Evolutionary conservation across 2,797 vertebrate species (phyloP).

Genomic region (Sebastes trivittatus): DNA sequence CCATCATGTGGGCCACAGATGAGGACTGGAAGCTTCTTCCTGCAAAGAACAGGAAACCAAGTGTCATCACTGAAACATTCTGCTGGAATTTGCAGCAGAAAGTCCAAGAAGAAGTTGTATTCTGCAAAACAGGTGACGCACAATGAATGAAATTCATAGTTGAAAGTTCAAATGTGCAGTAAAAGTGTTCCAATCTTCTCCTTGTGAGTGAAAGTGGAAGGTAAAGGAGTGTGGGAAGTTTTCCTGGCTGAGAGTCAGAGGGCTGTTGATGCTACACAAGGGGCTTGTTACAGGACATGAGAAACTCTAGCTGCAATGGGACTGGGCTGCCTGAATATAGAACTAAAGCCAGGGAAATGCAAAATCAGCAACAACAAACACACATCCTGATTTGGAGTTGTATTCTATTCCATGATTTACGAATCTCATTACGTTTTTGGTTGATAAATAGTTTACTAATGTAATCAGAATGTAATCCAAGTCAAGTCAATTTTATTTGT

Average conservation of each 20-base stretch:
- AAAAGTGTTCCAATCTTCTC: neutral
- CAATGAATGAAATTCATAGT: neutral
- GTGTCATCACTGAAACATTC: neutral
- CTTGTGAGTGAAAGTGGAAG: neutral
- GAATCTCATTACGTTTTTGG: neutral
- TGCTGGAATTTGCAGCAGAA: neutral
- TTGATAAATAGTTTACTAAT: no score
- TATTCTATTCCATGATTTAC: neutral
- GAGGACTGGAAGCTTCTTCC: neutral
- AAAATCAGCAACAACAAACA: neutral
- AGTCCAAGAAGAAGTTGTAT: neutral
- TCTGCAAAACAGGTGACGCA: neutral
- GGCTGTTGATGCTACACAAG: constrained; percentile 16
- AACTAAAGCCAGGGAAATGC: constrained; percentile 28
- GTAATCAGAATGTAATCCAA: no score
- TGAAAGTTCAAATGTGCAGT: neutral
- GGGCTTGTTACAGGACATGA: neutral
- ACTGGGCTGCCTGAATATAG: neutral
- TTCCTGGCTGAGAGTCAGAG: constrained; percentile 26
- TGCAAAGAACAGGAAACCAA: neutral
- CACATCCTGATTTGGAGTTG: neutral
- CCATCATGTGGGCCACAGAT: neutral
- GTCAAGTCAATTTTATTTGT: no score
- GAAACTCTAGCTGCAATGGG: neutral
- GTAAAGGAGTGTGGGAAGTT: neutral